Base-by-base conservation (phyloP, 2,113 vertebrate genomes). In the Aphelocoma coerulescens region DNA sequence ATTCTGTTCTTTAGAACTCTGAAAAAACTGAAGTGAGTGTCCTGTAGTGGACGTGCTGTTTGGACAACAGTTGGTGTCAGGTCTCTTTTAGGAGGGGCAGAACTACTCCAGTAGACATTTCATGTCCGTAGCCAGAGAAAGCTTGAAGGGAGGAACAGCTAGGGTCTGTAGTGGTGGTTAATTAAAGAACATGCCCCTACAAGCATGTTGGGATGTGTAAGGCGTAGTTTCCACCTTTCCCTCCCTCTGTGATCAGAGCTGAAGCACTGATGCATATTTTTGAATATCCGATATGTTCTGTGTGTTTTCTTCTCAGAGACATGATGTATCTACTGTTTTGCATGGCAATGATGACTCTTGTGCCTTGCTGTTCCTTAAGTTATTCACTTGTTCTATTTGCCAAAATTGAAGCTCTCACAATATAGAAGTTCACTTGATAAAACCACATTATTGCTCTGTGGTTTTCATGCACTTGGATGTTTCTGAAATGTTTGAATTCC, bases 401-500 rank as follows among this genome's bases (percentile, higher is more conserved):
- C 63, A 74, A 51, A 91, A 63, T 21, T 27, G 57, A 80, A 76
- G 22, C 5, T 61, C 22, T 83, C 20, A 41, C 44, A 62, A 11
- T 49, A 23, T 43, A 43, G 16, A 92, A 79, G 66, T 65, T 28
- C 54, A 18, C 15, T 41, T 57, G 28, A 58, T 63, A 66, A 92
- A 95, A 43, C 13, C 17, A 22, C 6, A 2, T 28, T 65, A 85
- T 82, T 62, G 7, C 23, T 92, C 28, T 65, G n/a, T 65, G 41
- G 21, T 62, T 92, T 83, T 80, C 27, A n/a, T 27, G 20, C 7
- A 24, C 41, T 79, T 59, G 20, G 22, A 27, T 35, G 35, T 88
- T 77, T 93, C 72, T 58, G 37, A 35, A 80, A 76, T n/a, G n/a
- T 69, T 71, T 92, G 41, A 66, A 46, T 78, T 93, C 33, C 19